These are phyloP conservation scores for Pseudopipra pipra DNA, from an alignment of 2,113 vertebrate genomes.

Conservation along the genomic window DNA sequence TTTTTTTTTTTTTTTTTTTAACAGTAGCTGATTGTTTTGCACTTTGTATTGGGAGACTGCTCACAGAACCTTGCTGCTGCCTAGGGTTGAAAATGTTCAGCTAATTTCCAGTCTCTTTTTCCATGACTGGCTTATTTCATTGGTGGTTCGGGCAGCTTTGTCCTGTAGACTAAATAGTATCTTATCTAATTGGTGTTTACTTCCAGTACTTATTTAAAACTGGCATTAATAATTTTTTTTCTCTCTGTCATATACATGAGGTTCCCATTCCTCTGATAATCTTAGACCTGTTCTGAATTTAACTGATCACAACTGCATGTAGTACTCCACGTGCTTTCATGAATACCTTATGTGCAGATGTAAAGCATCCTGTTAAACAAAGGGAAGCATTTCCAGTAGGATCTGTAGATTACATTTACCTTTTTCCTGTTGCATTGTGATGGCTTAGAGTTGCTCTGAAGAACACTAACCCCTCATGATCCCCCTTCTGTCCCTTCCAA, in stretches of 20 bases:
- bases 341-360: background rate
- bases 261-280: background rate
- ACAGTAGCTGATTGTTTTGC: conserved; percentile 20
- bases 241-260: background rate
- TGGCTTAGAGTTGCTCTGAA: background rate
- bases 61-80: background rate
- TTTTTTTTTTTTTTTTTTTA: background rate
- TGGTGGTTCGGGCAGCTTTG: background rate
- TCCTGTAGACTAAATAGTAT: background rate
- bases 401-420: background rate
- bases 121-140: background rate
- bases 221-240: background rate
- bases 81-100: conserved; percentile 9
- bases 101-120: background rate
- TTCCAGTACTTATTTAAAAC: background rate
- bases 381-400: background rate
- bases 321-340: background rate
- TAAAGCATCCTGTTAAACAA: background rate
- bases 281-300: background rate
- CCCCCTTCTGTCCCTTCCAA: background rate
- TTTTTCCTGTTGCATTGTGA: background rate
- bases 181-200: conserved; percentile 4
- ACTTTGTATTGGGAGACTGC: background rate
- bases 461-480: background rate
- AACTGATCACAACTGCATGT: background rate